Evolutionary conservation across 1,140 invertebrate genomes (phyloP).

Genomic region (Bombus huntii): DNA sequence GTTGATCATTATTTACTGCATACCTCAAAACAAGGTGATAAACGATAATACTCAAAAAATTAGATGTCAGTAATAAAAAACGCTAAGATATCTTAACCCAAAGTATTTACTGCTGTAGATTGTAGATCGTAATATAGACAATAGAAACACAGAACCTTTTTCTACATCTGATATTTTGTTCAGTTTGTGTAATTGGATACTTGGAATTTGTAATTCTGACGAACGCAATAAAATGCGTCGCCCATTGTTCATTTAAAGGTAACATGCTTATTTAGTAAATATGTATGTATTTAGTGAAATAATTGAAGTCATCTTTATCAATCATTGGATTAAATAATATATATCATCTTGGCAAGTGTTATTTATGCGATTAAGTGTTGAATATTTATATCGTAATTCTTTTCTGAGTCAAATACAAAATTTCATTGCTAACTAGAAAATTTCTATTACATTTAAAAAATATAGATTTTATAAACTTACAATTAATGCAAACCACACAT

Average conservation of each 20-base stretch:
- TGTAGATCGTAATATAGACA: neutral
- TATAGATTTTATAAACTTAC: neutral
- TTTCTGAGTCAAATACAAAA: no score
- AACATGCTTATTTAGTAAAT: neutral
- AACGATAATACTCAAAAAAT: neutral
- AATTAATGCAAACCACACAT: neutral
- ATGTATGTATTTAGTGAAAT: neutral
- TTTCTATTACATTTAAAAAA: neutral
- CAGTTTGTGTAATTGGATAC: neutral
- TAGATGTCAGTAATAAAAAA: no score
- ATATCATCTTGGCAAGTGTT: no score
- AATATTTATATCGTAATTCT: no score
- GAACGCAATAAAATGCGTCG: neutral
- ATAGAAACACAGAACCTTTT: neutral
- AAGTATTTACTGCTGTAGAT: neutral
- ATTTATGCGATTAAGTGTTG: no score
- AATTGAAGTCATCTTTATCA: neutral
- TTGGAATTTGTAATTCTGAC: neutral
- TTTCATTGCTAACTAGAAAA: neutral
- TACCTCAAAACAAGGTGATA: neutral
- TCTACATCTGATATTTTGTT: neutral
- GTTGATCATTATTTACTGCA: neutral
- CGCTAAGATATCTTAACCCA: no score
- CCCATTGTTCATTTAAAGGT: neutral
- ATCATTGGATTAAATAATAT: no score